Conservation (phyloP, 2,888 invertebrate genomes). For the Thalpophila matura region DNA sequence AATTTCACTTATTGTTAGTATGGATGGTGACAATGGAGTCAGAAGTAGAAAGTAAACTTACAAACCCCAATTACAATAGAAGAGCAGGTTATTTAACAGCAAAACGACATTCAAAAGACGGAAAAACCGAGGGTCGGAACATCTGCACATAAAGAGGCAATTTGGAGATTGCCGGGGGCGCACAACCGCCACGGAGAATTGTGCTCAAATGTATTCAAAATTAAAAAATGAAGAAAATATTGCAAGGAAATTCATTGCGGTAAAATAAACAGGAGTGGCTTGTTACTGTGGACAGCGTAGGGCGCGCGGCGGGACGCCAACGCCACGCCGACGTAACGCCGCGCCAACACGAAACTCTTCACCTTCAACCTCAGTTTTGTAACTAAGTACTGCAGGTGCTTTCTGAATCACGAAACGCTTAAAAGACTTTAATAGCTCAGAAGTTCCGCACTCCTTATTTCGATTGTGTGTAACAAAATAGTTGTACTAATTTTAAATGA, state of each 20-base stretch:
- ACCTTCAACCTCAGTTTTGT: constrained; percentile 41
- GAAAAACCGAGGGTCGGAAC: constrained; percentile 90
- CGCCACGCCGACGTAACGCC: constrained; percentile 49
- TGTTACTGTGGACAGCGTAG: constrained; percentile 76
- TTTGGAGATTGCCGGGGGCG: constrained; percentile 91
- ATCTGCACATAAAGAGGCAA: constrained; percentile 91
- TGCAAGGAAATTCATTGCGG: constrained; percentile 88
- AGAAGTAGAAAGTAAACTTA: constrained; percentile 76
- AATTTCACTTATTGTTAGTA: constrained; percentile 27
- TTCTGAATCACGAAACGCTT: constrained; percentile 15
- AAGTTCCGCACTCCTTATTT: constrained; percentile 6
- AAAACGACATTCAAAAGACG: constrained; percentile 91
- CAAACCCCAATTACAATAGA: constrained; percentile 87
- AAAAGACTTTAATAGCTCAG: background rate
- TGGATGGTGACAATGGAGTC: constrained; percentile 32
- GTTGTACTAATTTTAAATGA: constrained; percentile 50
- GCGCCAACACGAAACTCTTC: constrained; percentile 48
- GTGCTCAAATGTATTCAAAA: constrained; percentile 90
- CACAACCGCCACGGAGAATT: constrained; percentile 87
- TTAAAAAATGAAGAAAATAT: constrained; percentile 88
- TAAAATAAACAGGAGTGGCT: constrained; percentile 88
- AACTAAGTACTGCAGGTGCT: constrained; percentile 23
- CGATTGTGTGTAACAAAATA: constrained; percentile 26
- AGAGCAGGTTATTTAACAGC: constrained; percentile 89
- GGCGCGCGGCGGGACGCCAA: constrained; percentile 48